Conservation (phyloP, 1,140 invertebrate species). For the Zaprionus inermis region DNA sequence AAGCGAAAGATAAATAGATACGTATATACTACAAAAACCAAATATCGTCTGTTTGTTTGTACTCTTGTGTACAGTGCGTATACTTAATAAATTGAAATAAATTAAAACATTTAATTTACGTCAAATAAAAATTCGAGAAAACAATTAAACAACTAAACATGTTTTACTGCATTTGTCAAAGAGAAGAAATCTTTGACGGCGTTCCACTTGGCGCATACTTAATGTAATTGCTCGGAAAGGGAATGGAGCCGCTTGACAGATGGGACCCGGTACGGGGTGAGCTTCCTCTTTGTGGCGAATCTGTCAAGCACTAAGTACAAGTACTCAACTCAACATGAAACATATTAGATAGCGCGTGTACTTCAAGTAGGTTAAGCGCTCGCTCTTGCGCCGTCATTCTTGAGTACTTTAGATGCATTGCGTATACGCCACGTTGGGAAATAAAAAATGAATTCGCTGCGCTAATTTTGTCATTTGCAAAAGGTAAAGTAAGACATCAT, state of each 20-base stretch:
- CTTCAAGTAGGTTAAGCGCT: constrained; percentile 68
- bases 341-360: constrained; percentile 42
- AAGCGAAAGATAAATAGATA: constrained; percentile 20
- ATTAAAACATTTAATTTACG: constrained; percentile 61
- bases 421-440: constrained; percentile 64
- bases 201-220: constrained; percentile 57
- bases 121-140: constrained; percentile 60
- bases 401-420: constrained; percentile 51
- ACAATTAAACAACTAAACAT: constrained; percentile 32
- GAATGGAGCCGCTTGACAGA: neutral
- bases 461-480: constrained; percentile 67
- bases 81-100: constrained; percentile 61
- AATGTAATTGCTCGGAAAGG: constrained; percentile 58
- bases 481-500: constrained; percentile 48
- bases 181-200: neutral
- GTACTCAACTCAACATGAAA: constrained; percentile 28
- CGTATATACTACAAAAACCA: constrained; percentile 20
- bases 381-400: constrained; percentile 16
- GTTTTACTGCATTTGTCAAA: constrained; percentile 14
- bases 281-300: constrained; percentile 49
- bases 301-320: constrained; percentile 50
- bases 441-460: constrained; percentile 55
- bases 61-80: constrained; percentile 36
- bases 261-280: neutral
- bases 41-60: constrained; percentile 72